Evolutionary conservation across 2,888 invertebrate species (phyloP).

Genomic region (Pseudococcus viburni): DNA sequence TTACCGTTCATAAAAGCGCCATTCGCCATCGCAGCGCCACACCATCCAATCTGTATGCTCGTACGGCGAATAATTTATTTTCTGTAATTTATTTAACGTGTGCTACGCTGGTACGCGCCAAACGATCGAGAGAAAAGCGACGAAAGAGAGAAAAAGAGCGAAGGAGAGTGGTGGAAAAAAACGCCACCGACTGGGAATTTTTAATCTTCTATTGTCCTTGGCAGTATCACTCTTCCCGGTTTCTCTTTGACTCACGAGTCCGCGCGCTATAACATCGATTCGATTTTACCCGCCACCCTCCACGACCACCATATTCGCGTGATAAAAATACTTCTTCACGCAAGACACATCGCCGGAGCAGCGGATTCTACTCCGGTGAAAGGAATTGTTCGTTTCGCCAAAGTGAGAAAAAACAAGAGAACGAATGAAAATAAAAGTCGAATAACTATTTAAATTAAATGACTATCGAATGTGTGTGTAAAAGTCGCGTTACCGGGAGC

Average conservation of each 20-base stretch:
- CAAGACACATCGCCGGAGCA: not conserved
- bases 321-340: not conserved
- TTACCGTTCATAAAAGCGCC: slow-evolving; percentile 12
- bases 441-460: slow-evolving; percentile 39
- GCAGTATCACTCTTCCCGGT: not conserved
- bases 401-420: not conserved
- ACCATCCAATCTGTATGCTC: slow-evolving; percentile 11
- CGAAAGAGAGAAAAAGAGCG: not conserved
- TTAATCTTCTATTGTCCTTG: slow-evolving; percentile 34
- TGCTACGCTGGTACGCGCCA: slow-evolving; percentile 1
- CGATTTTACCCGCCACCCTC: not conserved
- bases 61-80: slow-evolving; percentile 25
- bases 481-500: too few relatives aligned
- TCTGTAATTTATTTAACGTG: slow-evolving; percentile 33
- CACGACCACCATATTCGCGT: not conserved
- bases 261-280: slow-evolving; percentile 18
- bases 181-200: slow-evolving; percentile 38
- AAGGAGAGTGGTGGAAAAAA: not conserved
- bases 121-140: not conserved
- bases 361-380: not conserved
- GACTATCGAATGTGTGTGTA: not conserved
- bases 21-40: not conserved
- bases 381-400: not conserved
- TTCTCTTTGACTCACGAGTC: not conserved
- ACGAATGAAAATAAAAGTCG: not conserved